A percentile compares a stretch with the other conserved stretches of the same genome.
Evolutionary conservation across 1,140 invertebrate species (phyloP).

Genomic region (Platyscapa corneri): DNA sequence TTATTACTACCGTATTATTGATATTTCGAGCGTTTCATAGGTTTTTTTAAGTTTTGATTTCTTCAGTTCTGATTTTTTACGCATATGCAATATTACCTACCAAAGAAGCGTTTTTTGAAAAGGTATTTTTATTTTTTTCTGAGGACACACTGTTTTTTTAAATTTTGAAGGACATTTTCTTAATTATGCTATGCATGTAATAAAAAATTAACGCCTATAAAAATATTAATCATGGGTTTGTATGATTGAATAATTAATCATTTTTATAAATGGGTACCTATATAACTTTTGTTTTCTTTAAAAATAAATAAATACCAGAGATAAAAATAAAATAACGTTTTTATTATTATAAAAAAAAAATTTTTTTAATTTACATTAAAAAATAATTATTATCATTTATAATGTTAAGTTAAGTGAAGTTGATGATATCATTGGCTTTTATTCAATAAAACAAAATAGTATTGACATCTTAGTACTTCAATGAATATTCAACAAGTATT

Average conservation of each 20-base stretch:
- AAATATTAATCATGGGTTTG: not conserved
- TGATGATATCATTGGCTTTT: constrained; percentile 44
- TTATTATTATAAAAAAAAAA: not conserved
- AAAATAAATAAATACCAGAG: not conserved
- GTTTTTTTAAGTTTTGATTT: constrained; percentile 31
- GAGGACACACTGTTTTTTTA: constrained; percentile 28
- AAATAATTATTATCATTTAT: constrained; percentile 35
- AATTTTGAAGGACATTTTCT: not conserved
- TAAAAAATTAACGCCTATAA: not conserved
- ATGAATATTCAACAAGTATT: constrained; percentile 34
- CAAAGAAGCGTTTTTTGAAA: constrained; percentile 63
- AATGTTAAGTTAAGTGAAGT: constrained; percentile 33
- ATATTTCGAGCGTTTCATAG: constrained; percentile 31
- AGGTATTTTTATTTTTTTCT: constrained; percentile 59
- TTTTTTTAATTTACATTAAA: constrained; percentile 22
- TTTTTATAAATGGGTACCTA: too few relatives aligned
- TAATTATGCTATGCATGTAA: constrained; percentile 6
- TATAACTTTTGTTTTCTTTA: not conserved
- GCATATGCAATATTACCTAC: constrained; percentile 63
- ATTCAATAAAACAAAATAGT: constrained; percentile 32
- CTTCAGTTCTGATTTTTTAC: not conserved
- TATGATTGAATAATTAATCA: not conserved
- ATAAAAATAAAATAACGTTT: constrained; percentile 1
- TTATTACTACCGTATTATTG: not conserved
- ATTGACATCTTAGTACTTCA: constrained; percentile 29